phyloP scores from a whole-genome alignment of 1,140 invertebrate species.

The Periplaneta americana region DNA sequence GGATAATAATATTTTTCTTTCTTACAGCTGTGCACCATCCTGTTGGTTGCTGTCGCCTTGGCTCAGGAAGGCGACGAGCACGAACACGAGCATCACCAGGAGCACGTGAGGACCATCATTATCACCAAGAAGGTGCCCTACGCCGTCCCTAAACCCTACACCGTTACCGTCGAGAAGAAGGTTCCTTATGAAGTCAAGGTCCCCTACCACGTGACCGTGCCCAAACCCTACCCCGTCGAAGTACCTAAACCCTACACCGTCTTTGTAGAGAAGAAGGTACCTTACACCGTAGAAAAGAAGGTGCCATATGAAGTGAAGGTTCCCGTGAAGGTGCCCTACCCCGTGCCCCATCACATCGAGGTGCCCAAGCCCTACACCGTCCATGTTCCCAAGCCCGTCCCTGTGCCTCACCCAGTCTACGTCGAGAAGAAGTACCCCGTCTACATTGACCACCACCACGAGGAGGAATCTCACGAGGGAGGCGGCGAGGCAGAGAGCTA shows the following conservation, averaged over 20 bases:
- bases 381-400: slow-evolving; percentile 52
- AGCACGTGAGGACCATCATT: slow-evolving; percentile 36
- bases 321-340: no score
- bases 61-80: slow-evolving; percentile 34
- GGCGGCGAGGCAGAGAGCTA: no score
- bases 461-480: background rate
- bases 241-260: slow-evolving; percentile 31
- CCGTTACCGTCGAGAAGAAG: slow-evolving; percentile 1
- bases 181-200: slow-evolving; percentile 7
- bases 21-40: no score
- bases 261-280: slow-evolving; percentile 37
- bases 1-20: no score
- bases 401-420: slow-evolving; percentile 42
- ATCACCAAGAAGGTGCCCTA: slow-evolving; percentile 64
- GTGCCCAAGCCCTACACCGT: slow-evolving; percentile 36
- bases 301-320: slow-evolving; percentile 34
- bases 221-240: slow-evolving; percentile 15
- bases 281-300: no score
- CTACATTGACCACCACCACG: slow-evolving; percentile 11
- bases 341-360: slow-evolving; percentile 42
- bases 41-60: slow-evolving; percentile 35
- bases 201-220: background rate
- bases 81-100: background rate
- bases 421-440: slow-evolving; percentile 46
- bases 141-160: slow-evolving; percentile 37